Percentiles rank a stretch among this genome's conserved stretches.
Evolutionary conservation across 2,113 vertebrate genomes (phyloP).

Genomic region (Bettongia penicillata): DNA sequence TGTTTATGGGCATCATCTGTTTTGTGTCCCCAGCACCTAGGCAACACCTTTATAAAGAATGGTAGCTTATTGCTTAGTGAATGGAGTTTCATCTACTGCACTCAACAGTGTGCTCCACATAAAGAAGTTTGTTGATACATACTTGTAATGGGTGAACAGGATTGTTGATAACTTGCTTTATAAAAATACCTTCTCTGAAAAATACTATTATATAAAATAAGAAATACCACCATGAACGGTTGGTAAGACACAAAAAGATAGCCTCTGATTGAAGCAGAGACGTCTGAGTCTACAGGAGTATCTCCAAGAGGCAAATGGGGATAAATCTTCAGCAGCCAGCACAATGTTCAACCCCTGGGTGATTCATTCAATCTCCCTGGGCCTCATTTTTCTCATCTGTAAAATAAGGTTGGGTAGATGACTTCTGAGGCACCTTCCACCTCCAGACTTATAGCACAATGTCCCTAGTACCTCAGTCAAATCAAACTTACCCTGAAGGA

Average conservation of each 20-base stretch:
- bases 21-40: not conserved
- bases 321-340: not conserved
- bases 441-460: not conserved
- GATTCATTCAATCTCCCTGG: not conserved
- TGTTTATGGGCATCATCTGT: not conserved
- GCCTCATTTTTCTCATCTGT: not conserved
- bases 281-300: not conserved
- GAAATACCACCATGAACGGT: not conserved
- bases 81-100: not conserved
- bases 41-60: not conserved
- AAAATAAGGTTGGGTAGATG: not conserved
- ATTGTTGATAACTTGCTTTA: not conserved
- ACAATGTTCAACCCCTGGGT: not conserved
- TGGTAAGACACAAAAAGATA: not conserved
- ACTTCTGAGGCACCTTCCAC: not conserved
- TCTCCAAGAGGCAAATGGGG: not conserved
- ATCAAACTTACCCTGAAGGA: not conserved
- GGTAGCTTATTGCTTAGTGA: not conserved
- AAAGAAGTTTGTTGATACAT: not conserved
- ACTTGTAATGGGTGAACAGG: not conserved
- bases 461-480: too few relatives aligned
- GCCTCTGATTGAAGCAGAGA: not conserved
- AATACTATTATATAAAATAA: not conserved
- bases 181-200: not conserved
- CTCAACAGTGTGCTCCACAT: not conserved